Conservation (phyloP, 2,797 vertebrate species). For the Botia almorhae region DNA sequence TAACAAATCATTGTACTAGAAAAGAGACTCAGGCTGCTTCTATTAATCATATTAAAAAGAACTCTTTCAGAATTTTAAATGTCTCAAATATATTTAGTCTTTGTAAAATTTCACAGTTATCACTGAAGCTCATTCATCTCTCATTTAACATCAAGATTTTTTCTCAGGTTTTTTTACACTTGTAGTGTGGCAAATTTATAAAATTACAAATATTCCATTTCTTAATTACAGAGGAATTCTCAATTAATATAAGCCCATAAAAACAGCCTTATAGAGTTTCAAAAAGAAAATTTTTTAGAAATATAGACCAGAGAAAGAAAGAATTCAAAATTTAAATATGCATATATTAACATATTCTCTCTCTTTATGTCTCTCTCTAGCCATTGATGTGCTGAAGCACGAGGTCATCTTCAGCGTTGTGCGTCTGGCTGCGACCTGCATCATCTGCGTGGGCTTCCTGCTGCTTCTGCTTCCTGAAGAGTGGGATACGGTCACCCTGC, state of each 20-base stretch:
- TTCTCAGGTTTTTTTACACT: too few species aligned
- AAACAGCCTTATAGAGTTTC: too few species aligned
- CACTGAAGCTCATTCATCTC: not conserved
- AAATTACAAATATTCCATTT: too few species aligned
- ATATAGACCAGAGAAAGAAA: too few species aligned
- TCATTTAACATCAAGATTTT: too few species aligned
- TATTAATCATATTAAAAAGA: not conserved
- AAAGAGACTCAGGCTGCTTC: not conserved
- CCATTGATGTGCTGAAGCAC: slow-evolving; percentile 94
- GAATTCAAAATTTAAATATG: too few species aligned
- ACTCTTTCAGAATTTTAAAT: not conserved
- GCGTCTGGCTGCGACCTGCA: slow-evolving; percentile 91
- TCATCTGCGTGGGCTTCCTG: slow-evolving; percentile 95
- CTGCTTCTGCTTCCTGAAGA: slow-evolving; percentile 95
- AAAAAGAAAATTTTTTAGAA: too few species aligned
- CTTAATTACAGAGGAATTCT: too few species aligned
- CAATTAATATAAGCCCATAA: too few species aligned
- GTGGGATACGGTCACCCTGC: slow-evolving; percentile 94
- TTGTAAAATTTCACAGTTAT: not conserved
- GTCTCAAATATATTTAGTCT: not conserved
- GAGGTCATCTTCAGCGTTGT: slow-evolving; percentile 98
- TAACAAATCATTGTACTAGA: slow-evolving; percentile 3
- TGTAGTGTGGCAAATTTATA: too few species aligned
- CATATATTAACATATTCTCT: too few species aligned
- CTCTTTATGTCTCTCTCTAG: slow-evolving; percentile 65